Evolutionary conservation across 2,888 invertebrate species (phyloP).

Genomic region (Octodonta nipae): DNA sequence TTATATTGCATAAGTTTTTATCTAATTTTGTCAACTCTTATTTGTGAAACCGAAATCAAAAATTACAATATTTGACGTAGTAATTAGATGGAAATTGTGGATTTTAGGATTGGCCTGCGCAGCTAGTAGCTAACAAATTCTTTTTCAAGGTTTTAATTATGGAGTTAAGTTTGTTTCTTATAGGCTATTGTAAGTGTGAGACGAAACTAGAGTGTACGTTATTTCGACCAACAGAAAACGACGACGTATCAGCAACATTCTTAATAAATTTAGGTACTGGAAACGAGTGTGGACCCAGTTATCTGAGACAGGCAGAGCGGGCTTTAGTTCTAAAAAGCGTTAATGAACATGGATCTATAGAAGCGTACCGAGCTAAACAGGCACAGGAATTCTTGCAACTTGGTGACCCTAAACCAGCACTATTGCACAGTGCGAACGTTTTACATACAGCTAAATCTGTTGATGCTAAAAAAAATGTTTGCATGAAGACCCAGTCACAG

Average conservation of each 20-base stretch:
- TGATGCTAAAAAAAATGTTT: too few species aligned
- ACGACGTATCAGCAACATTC: background rate
- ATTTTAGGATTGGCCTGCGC: too few species aligned
- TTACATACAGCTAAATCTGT: too few species aligned
- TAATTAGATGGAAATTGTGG: too few species aligned
- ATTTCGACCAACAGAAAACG: background rate
- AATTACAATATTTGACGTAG: too few species aligned
- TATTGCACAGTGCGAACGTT: too few species aligned
- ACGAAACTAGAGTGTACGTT: background rate
- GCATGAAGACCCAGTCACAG: too few species aligned
- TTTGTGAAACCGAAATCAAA: too few species aligned
- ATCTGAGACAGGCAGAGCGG: background rate
- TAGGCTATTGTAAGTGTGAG: background rate
- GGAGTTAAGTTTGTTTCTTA: background rate
- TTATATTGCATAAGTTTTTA: too few species aligned
- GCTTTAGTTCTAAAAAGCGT: background rate
- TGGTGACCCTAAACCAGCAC: background rate
- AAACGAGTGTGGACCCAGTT: background rate
- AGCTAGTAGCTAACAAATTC: too few species aligned
- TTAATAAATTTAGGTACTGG: background rate
- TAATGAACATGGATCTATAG: background rate
- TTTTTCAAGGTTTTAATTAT: too few species aligned
- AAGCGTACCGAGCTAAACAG: background rate
- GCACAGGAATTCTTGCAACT: conserved; percentile 1
- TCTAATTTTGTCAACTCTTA: too few species aligned